Evolutionary conservation across 2,797 vertebrate species (phyloP).

Genomic region (Percopsis omiscomaycus): DNA sequence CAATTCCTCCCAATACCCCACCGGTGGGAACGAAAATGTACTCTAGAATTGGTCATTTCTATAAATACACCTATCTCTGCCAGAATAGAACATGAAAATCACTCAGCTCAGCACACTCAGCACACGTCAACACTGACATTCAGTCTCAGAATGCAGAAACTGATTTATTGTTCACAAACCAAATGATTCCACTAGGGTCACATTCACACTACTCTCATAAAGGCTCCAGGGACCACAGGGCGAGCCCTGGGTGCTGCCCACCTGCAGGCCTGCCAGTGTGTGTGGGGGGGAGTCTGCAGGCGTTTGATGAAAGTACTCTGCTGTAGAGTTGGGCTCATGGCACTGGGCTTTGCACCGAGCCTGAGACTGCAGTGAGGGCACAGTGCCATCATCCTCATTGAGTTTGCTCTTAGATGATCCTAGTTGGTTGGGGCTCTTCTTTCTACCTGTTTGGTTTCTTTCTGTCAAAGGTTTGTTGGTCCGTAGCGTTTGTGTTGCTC

Average conservation of each 20-base stretch:
- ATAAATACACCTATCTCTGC: conserved; percentile 44
- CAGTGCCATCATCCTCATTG: conserved; percentile 77
- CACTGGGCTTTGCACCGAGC: conserved; percentile 71
- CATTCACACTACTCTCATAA: conserved; percentile 29
- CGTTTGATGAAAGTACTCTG: conserved; percentile 84
- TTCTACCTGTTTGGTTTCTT: conserved; percentile 62
- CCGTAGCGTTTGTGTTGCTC: conserved; percentile 58
- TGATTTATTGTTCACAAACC: conserved; percentile 1
- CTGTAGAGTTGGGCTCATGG: conserved; percentile 79
- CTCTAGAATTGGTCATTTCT: conserved; percentile 47
- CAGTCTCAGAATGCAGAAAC: conserved; percentile 3
- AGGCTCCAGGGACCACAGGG: conserved; percentile 64
- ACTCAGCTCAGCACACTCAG: not conserved
- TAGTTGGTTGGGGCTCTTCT: conserved; percentile 72
- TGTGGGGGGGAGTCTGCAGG: conserved; percentile 74
- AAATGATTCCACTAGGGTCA: conserved; percentile 8
- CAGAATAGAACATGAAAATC: conserved; percentile 50
- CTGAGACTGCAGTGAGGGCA: conserved; percentile 57
- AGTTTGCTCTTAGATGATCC: conserved; percentile 77
- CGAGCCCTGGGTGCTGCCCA: conserved; percentile 28
- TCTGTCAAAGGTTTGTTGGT: conserved; percentile 62
- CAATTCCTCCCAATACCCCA: conserved; percentile 29
- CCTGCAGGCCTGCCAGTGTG: conserved; percentile 79
- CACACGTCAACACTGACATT: conserved; percentile 14
- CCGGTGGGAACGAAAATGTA: conserved; percentile 30